These are phyloP conservation scores for Casuarius casuarius DNA, from an alignment of 2,113 vertebrate species.

Conservation along the genomic window DNA sequence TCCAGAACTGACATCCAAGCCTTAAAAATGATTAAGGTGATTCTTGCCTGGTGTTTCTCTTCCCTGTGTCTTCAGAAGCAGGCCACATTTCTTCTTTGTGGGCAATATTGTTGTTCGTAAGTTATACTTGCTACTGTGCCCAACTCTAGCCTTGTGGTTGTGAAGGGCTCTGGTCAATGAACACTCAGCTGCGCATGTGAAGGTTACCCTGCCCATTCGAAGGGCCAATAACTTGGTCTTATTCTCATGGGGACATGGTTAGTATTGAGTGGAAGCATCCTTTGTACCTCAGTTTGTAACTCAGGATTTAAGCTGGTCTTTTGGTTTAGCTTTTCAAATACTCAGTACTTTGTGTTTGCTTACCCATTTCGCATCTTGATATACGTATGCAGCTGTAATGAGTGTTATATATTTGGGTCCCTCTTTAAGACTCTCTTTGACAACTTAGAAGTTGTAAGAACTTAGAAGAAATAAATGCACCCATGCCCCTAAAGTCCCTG, in stretches of 20 bases:
- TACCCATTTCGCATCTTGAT: not conserved
- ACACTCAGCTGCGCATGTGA: not conserved
- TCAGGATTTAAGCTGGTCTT: not conserved
- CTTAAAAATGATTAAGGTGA: constrained; percentile 32
- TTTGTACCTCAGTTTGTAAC: not conserved
- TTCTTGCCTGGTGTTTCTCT: not conserved
- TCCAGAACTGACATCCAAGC: not conserved
- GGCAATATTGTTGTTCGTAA: constrained; percentile 34
- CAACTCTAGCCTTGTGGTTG: not conserved
- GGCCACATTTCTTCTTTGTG: not conserved
- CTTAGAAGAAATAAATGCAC: not conserved
- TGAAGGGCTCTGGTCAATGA: not conserved
- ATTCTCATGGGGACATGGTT: not conserved
- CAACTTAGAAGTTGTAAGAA: not conserved
- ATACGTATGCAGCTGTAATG: not conserved
- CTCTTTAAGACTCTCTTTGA: not conserved
- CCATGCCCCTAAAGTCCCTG: not conserved
- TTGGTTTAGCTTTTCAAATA: not conserved
- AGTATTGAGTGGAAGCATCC: not conserved
- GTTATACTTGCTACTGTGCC: not conserved
- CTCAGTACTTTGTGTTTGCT: not conserved
- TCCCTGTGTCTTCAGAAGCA: not conserved
- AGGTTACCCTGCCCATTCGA: not conserved
- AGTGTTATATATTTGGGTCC: too few relatives aligned
- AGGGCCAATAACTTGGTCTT: not conserved